Percentiles rank a stretch among this genome's conserved stretches.
Evolutionary conservation across 2,888 invertebrate species (phyloP).

Genomic region (Macrophya annulata): DNA sequence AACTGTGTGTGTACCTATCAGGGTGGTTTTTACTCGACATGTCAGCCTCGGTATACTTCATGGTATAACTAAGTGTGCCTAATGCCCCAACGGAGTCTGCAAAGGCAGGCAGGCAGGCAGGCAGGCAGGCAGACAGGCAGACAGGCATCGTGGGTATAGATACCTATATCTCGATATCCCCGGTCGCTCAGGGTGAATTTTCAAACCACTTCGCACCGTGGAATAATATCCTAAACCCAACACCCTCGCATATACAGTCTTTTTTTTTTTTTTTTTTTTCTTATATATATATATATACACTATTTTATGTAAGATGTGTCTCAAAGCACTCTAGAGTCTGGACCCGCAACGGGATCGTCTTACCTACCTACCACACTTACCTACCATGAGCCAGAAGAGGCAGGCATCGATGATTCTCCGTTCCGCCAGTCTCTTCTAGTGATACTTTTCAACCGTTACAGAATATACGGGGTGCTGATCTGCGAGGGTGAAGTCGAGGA

Average conservation of each 20-base stretch:
- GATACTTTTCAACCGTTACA: conserved; percentile 16
- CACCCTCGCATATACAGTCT: conserved; percentile 74
- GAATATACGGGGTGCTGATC: background rate
- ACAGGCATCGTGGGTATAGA: background rate
- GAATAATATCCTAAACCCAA: conserved; percentile 1
- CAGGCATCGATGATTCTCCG: conserved; percentile 47
- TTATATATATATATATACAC: too few relatives aligned
- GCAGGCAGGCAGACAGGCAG: background rate
- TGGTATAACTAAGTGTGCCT: conserved; percentile 26
- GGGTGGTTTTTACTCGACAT: background rate
- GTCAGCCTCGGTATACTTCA: background rate
- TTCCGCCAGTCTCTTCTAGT: conserved; percentile 19
- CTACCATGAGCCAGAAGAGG: background rate
- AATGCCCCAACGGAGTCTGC: conserved; percentile 14
- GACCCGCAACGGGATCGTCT: conserved; percentile 43
- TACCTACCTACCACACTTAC: background rate
- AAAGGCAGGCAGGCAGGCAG: background rate
- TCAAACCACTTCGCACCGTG: conserved; percentile 77
- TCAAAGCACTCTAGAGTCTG: conserved; percentile 62
- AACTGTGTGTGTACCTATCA: background rate
- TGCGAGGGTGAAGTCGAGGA: conserved; percentile 18
- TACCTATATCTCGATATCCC: background rate
- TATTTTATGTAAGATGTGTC: conserved; percentile 77
- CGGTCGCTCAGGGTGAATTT: conserved; percentile 69
- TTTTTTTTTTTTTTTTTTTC: too few relatives aligned